A percentile compares a stretch with the other conserved stretches of the same genome.
These are phyloP conservation scores for Carduelis carduelis DNA, from an alignment of 2,797 vertebrate genomes.

Conservation along the genomic window DNA sequence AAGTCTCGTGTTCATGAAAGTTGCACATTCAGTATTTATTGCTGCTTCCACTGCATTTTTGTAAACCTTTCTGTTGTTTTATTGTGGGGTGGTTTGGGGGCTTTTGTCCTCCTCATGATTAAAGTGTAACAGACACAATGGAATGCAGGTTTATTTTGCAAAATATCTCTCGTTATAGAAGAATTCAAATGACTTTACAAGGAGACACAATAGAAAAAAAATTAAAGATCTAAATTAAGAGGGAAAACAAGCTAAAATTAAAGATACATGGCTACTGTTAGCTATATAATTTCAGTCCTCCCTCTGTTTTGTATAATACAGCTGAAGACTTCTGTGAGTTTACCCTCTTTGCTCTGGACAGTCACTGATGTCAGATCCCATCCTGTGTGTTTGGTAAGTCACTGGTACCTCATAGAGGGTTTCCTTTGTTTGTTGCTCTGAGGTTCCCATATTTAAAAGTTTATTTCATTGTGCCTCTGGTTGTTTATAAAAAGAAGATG, in stretches of 20 bases:
- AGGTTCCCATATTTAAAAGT: not conserved
- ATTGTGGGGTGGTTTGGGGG: not conserved
- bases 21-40: not conserved
- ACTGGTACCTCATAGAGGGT: not conserved
- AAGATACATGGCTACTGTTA: not conserved
- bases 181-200: not conserved
- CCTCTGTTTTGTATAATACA: not conserved
- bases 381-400: not conserved
- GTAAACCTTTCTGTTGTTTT: not conserved
- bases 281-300: not conserved
- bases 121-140: not conserved
- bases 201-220: not conserved
- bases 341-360: not conserved
- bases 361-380: not conserved
- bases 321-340: not conserved
- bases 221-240: not conserved
- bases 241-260: not conserved
- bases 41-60: not conserved
- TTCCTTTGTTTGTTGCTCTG: not conserved
- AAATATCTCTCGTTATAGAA: not conserved
- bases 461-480: not conserved
- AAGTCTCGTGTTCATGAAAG: not conserved
- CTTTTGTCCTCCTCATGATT: not conserved
- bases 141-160: not conserved
- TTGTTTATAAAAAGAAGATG: not conserved